Base-by-base conservation (phyloP, 2,888 invertebrate species). In the Agrochola circellaris region DNA sequence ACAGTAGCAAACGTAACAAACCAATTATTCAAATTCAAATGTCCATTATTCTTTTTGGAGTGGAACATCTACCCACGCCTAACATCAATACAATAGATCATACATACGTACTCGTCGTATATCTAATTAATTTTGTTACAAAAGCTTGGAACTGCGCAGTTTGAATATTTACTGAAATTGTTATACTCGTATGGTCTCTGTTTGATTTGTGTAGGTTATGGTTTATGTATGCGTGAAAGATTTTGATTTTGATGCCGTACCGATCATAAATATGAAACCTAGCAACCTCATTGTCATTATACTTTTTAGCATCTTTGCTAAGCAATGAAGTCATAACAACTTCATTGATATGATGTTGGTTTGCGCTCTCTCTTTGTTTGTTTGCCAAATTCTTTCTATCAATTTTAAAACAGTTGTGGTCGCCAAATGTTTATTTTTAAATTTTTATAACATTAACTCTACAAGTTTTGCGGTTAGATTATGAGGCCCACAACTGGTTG, bases 141-240 rank as follows among this genome's bases (percentile, higher is more conserved):
- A 75, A 84, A 84, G 69, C 68, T 48, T 30, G n/a, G 72, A 9
- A 75, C 69, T 84, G 66, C 82, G 85, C 54, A 84, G 85, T 84
- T 79, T 34, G n/a, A 71, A 34, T 67, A 62, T 75, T 67, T 15
- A 42, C n/a, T 77, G 38, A 56, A 70, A 77, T 48, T n/a, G 0
- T 7, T 17, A 58, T 58, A n/a, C n/a, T n/a, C n/a, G n/a, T n/a
- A 45, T 45, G 1, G 26, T 26, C 9, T 61, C n/a, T 51, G 23
- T 61, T 45, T 26, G 23, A 23, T n/a, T 51, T 42, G 26, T 17
- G 1, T 51, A 11, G 3, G 13, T n/a, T 17, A 45, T 73, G 13
- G 15, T 42, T 51, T 54, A 38, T 5, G 48, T 30, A 38, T 48
- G 26, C 23, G 26, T 48, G 34, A 54, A 17, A 17, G 1, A 42